A percentile compares a stretch with the other conserved stretches of the same genome.
Conservation (phyloP, 1,140 invertebrate species). For the Melipona quadrifasciata region DNA sequence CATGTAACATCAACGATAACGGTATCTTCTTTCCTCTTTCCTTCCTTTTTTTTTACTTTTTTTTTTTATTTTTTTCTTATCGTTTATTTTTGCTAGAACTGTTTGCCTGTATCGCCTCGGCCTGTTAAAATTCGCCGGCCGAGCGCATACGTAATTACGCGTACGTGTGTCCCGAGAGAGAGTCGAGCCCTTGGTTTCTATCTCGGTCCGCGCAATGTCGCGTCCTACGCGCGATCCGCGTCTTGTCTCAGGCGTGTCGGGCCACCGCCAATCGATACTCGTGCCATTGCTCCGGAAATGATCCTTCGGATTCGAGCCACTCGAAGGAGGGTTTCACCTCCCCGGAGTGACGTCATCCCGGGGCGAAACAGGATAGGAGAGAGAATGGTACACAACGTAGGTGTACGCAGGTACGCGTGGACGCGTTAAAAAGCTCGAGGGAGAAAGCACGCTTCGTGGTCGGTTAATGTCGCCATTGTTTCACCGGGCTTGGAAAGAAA, state of each 20-base stretch:
- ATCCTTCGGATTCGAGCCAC: slow-evolving; percentile 37
- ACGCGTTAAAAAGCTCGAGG: slow-evolving; percentile 16
- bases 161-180: neutral
- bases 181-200: neutral
- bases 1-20: slow-evolving; percentile 19
- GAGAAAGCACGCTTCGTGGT: slow-evolving; percentile 20
- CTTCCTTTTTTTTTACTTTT: neutral
- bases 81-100: neutral
- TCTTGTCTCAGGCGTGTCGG: slow-evolving; percentile 35
- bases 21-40: neutral
- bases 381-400: slow-evolving; percentile 27
- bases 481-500: neutral
- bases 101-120: neutral
- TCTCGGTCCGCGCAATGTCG: slow-evolving; percentile 34
- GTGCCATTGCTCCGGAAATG: slow-evolving; percentile 55
- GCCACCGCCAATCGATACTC: slow-evolving; percentile 51
- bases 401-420: neutral
- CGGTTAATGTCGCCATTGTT: slow-evolving; percentile 6
- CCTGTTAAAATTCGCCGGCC: neutral
- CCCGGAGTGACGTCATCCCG: slow-evolving; percentile 45
- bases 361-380: neutral
- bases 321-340: no score
- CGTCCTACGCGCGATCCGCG: slow-evolving; percentile 21
- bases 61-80: neutral
- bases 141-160: neutral